Conservation (phyloP, 2,888 invertebrate genomes). For the Temnothorax rugatulus region DNA sequence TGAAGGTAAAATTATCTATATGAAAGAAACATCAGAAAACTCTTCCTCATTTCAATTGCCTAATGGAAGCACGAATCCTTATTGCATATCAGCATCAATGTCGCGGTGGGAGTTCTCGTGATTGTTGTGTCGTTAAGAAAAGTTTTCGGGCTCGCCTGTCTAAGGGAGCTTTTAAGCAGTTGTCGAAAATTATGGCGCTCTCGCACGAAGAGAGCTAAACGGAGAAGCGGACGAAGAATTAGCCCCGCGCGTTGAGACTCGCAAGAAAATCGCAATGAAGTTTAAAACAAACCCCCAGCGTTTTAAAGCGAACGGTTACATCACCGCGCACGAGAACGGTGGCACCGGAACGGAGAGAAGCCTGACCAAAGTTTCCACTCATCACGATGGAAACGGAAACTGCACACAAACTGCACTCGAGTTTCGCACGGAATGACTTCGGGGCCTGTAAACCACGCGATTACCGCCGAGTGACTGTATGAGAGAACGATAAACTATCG, state of each 20-base stretch:
- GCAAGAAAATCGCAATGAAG: slow-evolving; percentile 58
- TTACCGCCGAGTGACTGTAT: slow-evolving; percentile 36
- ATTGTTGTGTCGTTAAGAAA: slow-evolving; percentile 45
- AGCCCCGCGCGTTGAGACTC: slow-evolving; percentile 38
- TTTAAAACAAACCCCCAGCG: slow-evolving; percentile 46
- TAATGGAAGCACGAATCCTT: slow-evolving; percentile 20
- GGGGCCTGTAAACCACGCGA: slow-evolving; percentile 50
- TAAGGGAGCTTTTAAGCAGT: slow-evolving; percentile 51
- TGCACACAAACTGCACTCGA: slow-evolving; percentile 46
- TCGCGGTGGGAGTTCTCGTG: slow-evolving; percentile 36
- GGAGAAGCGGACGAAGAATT: slow-evolving; percentile 36
- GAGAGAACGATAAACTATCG: slow-evolving; percentile 50
- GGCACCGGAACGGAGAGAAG: slow-evolving; percentile 44
- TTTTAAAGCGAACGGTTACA: slow-evolving; percentile 50
- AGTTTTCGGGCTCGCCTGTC: slow-evolving; percentile 51
- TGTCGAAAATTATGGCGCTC: slow-evolving; percentile 46
- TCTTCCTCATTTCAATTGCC: slow-evolving; percentile 10
- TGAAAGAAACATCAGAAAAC: not conserved
- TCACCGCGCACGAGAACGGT: slow-evolving; percentile 30
- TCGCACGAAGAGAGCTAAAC: slow-evolving; percentile 49
- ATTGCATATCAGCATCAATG: slow-evolving; percentile 38
- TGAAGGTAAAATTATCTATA: not conserved
- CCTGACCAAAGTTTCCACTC: slow-evolving; percentile 55
- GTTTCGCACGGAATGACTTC: slow-evolving; percentile 45
- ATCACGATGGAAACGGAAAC: slow-evolving; percentile 55